A percentile compares a stretch with the other conserved stretches of the same genome.
Conservation (phyloP, 2,888 invertebrate species). For the Nemurella pictetii region DNA sequence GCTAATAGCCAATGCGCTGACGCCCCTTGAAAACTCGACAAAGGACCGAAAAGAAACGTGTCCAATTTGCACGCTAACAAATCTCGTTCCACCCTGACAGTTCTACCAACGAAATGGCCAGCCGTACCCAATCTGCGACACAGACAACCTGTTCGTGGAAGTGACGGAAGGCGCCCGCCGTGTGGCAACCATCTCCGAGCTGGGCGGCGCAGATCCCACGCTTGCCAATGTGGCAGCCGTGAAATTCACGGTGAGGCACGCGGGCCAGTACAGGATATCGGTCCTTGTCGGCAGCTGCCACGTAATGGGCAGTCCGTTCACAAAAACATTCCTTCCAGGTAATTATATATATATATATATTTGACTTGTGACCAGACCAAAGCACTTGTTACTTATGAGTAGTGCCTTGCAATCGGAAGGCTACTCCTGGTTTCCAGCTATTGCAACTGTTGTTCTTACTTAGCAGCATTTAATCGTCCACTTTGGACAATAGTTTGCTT, state of each 20-base stretch:
- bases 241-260: slow-evolving; percentile 89
- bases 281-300: slow-evolving; percentile 80
- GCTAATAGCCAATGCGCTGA: not conserved
- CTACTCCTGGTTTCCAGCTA: too few species aligned
- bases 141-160: slow-evolving; percentile 85
- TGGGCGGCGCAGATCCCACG: slow-evolving; percentile 83
- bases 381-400: too few species aligned
- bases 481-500: too few species aligned
- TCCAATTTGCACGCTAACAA: slow-evolving; percentile 15
- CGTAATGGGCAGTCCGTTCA: slow-evolving; percentile 84
- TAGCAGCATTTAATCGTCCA: too few species aligned
- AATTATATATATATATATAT: too few species aligned
- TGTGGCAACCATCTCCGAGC: slow-evolving; percentile 82
- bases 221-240: slow-evolving; percentile 85
- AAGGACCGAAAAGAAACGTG: too few species aligned
- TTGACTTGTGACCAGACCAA: too few species aligned
- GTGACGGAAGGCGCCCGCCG: slow-evolving; percentile 82
- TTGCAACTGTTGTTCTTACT: too few species aligned
- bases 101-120: slow-evolving; percentile 92
- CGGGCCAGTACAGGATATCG: slow-evolving; percentile 85
- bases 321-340: slow-evolving; percentile 77
- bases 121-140: slow-evolving; percentile 92
- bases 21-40: too few species aligned
- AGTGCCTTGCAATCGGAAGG: too few species aligned
- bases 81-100: slow-evolving; percentile 51